Evolutionary conservation across 2,797 vertebrate genomes (phyloP).

Genomic region (Silurus lanzhouensis): DNA sequence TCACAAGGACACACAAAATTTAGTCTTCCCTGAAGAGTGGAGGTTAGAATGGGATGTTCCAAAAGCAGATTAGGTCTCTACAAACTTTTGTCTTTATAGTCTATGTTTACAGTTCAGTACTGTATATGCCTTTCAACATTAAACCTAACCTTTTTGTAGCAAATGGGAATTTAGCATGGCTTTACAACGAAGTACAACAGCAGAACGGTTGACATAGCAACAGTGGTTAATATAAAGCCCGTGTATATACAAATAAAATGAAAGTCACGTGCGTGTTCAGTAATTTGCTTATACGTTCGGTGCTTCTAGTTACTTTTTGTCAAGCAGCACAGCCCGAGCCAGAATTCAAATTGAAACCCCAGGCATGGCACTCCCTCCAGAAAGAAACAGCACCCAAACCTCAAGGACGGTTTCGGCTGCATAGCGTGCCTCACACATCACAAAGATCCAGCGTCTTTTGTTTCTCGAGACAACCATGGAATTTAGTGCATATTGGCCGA

Average conservation of each 20-base stretch:
- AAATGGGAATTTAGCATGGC: background rate
- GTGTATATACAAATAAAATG: background rate
- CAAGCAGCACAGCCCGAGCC: background rate
- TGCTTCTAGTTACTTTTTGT: background rate
- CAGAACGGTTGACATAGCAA: background rate
- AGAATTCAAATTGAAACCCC: slow-evolving; percentile 6
- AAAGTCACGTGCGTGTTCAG: background rate
- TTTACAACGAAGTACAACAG: background rate
- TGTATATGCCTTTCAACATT: background rate
- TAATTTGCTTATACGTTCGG: background rate
- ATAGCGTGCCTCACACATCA: background rate
- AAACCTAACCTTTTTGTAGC: background rate
- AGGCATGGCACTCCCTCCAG: background rate
- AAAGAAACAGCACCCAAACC: background rate
- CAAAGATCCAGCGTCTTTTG: background rate
- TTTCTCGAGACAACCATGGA: background rate
- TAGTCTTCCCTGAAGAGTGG: too few species aligned
- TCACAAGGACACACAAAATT: too few species aligned
- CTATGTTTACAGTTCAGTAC: background rate
- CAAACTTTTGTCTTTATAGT: too few species aligned
- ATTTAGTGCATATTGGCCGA: background rate
- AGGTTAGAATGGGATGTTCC: too few species aligned
- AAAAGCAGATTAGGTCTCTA: too few species aligned
- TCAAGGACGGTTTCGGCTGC: slow-evolving; percentile 6
- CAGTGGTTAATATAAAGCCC: background rate